A percentile compares a stretch with the other conserved stretches of the same genome.
Conservation (phyloP, 2,797 vertebrate species). For the Gambelia wislizenii region DNA sequence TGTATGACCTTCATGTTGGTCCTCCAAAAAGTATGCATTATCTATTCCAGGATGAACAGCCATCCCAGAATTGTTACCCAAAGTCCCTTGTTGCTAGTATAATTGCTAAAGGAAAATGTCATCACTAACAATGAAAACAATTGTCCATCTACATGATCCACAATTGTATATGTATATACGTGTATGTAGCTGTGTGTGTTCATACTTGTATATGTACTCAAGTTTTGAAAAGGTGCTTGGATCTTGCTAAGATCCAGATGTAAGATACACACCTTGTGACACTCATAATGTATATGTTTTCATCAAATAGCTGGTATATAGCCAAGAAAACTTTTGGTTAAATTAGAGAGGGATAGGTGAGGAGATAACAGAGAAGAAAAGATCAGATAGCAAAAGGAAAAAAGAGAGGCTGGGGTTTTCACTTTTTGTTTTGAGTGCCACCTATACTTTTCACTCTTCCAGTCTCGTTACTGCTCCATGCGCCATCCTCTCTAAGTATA, state of each 20-base stretch:
- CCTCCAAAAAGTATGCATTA: background rate
- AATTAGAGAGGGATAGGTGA: background rate
- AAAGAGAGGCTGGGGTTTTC: background rate
- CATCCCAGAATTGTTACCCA: background rate
- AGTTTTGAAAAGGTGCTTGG: background rate
- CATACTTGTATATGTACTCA: background rate
- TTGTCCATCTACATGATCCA: background rate
- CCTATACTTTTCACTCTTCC: background rate
- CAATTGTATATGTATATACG: background rate
- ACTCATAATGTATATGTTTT: background rate
- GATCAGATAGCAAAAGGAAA: background rate
- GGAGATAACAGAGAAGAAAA: background rate
- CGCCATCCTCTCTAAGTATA: background rate
- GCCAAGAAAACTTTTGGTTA: background rate
- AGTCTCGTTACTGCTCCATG: background rate
- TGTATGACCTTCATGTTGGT: too few relatives aligned
- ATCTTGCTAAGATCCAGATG: too few relatives aligned
- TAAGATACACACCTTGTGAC: too few relatives aligned
- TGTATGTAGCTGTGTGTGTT: too few relatives aligned
- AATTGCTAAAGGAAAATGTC: background rate
- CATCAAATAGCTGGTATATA: too few relatives aligned
- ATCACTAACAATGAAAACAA: background rate
- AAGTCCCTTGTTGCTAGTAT: background rate
- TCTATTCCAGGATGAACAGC: background rate
- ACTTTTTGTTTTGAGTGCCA: background rate